These are phyloP conservation scores for Himantopus leucocephalus DNA, from an alignment of 2,113 vertebrate genomes.

Conservation along the genomic window DNA sequence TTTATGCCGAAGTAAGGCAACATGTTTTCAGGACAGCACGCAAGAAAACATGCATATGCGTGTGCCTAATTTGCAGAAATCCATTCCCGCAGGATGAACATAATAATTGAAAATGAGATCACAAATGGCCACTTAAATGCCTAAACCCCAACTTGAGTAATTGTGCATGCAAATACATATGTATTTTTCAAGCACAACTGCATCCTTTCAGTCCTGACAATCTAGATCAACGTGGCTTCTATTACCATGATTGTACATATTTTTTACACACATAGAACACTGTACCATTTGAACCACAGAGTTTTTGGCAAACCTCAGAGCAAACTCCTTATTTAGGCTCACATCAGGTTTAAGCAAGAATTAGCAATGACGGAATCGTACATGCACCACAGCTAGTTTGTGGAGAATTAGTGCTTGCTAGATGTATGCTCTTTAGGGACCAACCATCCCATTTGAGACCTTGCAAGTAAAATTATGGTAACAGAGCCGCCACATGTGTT, in stretches of 20 bases:
- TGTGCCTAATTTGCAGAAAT: conserved; percentile 13
- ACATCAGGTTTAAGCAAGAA: neutral
- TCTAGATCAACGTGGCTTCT: conserved; percentile 10
- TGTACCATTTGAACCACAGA: neutral
- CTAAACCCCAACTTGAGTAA: conserved; percentile 7
- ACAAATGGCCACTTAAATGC: conserved; percentile 33
- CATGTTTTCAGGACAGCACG: neutral
- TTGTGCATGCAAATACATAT: neutral
- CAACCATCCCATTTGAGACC: neutral
- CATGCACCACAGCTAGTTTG: neutral
- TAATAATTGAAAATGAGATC: neutral
- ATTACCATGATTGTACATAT: neutral
- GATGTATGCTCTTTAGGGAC: neutral
- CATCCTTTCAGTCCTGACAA: conserved; percentile 12
- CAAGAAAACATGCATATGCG: conserved; percentile 21
- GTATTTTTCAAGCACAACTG: conserved; percentile 33
- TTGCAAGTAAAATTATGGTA: neutral
- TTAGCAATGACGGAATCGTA: neutral
- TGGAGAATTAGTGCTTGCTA: neutral
- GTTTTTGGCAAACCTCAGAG: neutral
- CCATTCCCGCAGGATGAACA: neutral
- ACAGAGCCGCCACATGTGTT: neutral
- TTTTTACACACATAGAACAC: neutral
- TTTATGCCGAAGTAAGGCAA: neutral
- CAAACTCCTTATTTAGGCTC: neutral